A percentile compares a stretch with the other conserved stretches of the same genome.
Conservation (phyloP, 2,113 vertebrate genomes). For the Seriola aureovittata region DNA sequence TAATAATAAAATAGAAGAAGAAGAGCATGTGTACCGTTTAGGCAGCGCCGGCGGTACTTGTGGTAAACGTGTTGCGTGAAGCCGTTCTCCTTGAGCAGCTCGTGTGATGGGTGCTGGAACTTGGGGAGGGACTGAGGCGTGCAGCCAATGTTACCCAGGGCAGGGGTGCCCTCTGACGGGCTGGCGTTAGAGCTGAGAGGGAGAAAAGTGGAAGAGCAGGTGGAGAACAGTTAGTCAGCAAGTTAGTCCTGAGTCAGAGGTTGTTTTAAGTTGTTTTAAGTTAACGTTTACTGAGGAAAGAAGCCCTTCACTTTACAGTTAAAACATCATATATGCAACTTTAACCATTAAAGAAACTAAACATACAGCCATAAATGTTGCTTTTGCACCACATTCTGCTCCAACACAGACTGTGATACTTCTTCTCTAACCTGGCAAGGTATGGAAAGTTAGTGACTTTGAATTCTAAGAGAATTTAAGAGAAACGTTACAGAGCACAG, state of each 20-base stretch:
- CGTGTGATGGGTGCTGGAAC: constrained; percentile 98
- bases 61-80: constrained; percentile 99
- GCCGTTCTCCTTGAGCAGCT: constrained; percentile 99
- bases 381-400: not conserved
- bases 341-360: too few species aligned
- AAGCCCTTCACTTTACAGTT: too few species aligned
- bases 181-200: constrained; percentile 90
- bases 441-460: not conserved
- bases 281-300: too few species aligned
- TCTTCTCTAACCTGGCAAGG: not conserved
- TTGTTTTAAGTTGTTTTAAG: too few species aligned
- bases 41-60: constrained; percentile 98
- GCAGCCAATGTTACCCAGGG: constrained; percentile 92
- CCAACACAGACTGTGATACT: not conserved
- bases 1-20: not conserved
- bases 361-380: not conserved
- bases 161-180: constrained; percentile 93
- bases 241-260: not conserved
- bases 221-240: not conserved
- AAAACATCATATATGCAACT: not conserved
- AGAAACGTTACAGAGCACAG: not conserved
- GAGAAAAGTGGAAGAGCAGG: not conserved
- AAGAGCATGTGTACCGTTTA: constrained; percentile 87
- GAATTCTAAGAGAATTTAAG: not conserved
- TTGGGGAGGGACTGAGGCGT: constrained; percentile 98